These are phyloP conservation scores for Meta bourneti DNA, from an alignment of 2,888 invertebrate genomes.

Conservation along the genomic window DNA sequence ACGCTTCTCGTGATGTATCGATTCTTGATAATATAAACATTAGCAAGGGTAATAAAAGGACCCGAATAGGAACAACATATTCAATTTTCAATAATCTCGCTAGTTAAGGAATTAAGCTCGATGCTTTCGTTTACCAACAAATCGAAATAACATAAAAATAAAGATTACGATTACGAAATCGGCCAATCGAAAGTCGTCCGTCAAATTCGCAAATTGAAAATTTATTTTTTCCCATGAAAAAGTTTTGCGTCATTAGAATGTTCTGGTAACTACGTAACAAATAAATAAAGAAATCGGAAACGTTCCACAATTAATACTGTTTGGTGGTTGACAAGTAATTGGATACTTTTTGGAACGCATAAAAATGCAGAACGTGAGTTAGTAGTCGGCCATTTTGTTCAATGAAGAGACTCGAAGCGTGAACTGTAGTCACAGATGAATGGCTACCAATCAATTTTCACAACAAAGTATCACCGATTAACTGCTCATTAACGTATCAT, in stretches of 20 bases:
- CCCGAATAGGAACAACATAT: background rate
- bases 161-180: background rate
- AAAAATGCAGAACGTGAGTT: background rate
- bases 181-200: background rate
- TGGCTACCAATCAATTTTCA: background rate
- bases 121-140: background rate
- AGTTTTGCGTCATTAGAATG: background rate
- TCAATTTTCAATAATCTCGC: background rate
- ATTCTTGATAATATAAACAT: conserved; percentile 43
- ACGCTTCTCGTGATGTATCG: conserved; percentile 5
- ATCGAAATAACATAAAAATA: background rate
- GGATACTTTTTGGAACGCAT: background rate
- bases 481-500: background rate
- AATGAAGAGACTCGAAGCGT: background rate
- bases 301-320: background rate
- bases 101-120: background rate
- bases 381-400: background rate
- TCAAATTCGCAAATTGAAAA: background rate
- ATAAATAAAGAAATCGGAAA: background rate
- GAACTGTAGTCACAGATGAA: background rate
- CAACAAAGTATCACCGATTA: background rate
- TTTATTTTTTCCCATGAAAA: background rate
- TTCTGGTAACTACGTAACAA: background rate
- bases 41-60: conserved; percentile 3
- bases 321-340: background rate